These are phyloP conservation scores for Phymanthus crucifer DNA, from an alignment of 92 coral and sea anemone genomes.

Conservation along the genomic window DNA sequence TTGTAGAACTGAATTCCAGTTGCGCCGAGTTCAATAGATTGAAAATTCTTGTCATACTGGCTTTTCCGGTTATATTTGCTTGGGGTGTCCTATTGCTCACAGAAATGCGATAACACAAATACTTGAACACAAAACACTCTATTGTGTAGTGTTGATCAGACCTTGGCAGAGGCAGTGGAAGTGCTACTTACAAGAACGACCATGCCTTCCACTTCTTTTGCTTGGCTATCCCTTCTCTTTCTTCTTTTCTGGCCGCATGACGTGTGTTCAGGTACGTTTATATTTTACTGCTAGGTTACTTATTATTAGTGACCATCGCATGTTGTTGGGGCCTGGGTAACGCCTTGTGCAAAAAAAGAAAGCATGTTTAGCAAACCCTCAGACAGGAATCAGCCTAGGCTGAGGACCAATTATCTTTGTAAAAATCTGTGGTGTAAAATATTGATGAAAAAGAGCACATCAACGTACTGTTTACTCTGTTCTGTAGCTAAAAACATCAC, in stretches of 20 bases:
- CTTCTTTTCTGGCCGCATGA: not conserved
- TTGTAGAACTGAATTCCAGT: not conserved
- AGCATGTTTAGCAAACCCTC: no score
- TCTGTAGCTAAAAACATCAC: no score
- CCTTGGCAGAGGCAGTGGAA: not conserved
- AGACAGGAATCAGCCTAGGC: no score
- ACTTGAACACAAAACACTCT: not conserved
- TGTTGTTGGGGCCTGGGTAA: not conserved
- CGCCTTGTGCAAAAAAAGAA: not conserved
- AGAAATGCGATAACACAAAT: not conserved
- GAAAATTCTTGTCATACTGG: slow-evolving; percentile 8
- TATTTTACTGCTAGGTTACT: no score
- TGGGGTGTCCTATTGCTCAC: slow-evolving; percentile 4
- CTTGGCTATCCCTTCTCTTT: not conserved
- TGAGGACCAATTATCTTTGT: no score
- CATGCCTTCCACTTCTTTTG: not conserved
- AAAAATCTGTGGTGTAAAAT: no score
- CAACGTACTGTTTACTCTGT: no score
- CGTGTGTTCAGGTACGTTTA: not conserved
- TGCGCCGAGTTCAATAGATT: not conserved
- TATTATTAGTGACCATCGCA: not conserved
- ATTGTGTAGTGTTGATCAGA: not conserved
- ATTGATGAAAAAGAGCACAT: no score
- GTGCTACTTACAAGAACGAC: not conserved
- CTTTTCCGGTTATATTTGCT: slow-evolving; percentile 16